Base-by-base conservation (phyloP, 2,888 invertebrate genomes). In the Dryobota labecula region DNA sequence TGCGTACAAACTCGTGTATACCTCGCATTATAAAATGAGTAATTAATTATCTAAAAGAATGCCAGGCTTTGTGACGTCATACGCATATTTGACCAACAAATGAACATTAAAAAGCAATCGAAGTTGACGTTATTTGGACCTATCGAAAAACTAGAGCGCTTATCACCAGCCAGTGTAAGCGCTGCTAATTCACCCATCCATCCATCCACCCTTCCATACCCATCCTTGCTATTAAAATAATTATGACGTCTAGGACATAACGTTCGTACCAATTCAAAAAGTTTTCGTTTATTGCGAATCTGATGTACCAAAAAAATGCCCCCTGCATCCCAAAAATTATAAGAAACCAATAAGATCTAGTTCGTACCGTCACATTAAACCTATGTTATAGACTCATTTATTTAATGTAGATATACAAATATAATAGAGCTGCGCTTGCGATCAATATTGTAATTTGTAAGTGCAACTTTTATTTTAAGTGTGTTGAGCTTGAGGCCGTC, bases 361-460 rank as follows among this genome's bases (percentile, higher is more conserved):
- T 24, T 5, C 49, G 2, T 49, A 24, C 27, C 68, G 80, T 78
- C 80, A 83, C 72, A 72, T 64, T 30, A 5, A 47, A 20, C 68
- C 38, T 56, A 68, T 53, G 8, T 67, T 53, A 45, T 68, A 80
- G 71, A 76, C 71, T 67, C 66, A 47, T 76, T 71, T 80, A 82
- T 78, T 80, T 65, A 77, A 73, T 76, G 76, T 82, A 73, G 74
- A 70, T 82, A 78, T 87, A 86, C 78, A 84, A 84, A 80, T 72
- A 41, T 53, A 67, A 49, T 73, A 58, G 54, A 72, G 83, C 82
- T 76, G 83, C 74, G 84, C 81, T 81, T 79, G 67, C 63, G 74
- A 68, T 78, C 66, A 45, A 60, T 61, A 53, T 41, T 66, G 13
- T 80, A 70, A 68, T 69, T 61, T 61, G n/a, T 56, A 84, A 80